Evolutionary conservation across 2,888 invertebrate species (phyloP), one percentile per base, ranked within the genome.

Genomic region (Tubulanus polymorphus): DNA sequence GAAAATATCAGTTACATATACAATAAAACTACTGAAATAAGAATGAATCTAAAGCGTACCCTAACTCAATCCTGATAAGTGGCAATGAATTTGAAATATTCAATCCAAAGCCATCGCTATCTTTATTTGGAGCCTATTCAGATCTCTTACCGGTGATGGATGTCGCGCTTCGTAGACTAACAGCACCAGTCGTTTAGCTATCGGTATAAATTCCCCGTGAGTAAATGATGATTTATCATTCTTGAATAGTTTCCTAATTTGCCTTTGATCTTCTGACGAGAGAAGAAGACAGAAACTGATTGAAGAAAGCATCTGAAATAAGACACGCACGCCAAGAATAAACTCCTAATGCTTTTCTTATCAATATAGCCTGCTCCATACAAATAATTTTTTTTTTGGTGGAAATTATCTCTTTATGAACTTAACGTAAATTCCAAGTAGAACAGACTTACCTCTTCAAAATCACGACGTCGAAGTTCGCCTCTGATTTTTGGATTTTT

Each of bases 281-380:
- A 41, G 41, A 18, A 41, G 18, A 8, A 41, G 41, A 41, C 41
- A 8, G 41, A 41, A 41, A 41, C 41, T 41, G 41, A 41, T 41
- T 3, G 41, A 41, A 18, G 18, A 5, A 5, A 41, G 41, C 41
- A 41, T 8, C 41, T 41, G 41, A 15, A 41, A 41, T 8, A 23
- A n/a, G n/a, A n/a, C n/a, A n/a, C n/a, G n/a, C n/a, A n/a, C n/a
- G n/a, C n/a, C n/a, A n/a, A n/a, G n/a, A n/a, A n/a, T n/a, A n/a
- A n/a, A n/a, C n/a, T n/a, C n/a, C n/a, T n/a, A n/a, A n/a, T n/a
- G n/a, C n/a, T n/a, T n/a, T n/a, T n/a, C n/a, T n/a, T 32, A 32
- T 32, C n/a, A 32, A 32, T 12, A 32, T 32, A 10, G 35, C 10
- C 10, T 32, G 35, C 10, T 12, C 35, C 35, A n/a, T 10, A 32